Percentiles rank a stretch among this genome's conserved stretches.
Conservation (phyloP, 1,140 invertebrate genomes). For the Phocides pigmalion region DNA sequence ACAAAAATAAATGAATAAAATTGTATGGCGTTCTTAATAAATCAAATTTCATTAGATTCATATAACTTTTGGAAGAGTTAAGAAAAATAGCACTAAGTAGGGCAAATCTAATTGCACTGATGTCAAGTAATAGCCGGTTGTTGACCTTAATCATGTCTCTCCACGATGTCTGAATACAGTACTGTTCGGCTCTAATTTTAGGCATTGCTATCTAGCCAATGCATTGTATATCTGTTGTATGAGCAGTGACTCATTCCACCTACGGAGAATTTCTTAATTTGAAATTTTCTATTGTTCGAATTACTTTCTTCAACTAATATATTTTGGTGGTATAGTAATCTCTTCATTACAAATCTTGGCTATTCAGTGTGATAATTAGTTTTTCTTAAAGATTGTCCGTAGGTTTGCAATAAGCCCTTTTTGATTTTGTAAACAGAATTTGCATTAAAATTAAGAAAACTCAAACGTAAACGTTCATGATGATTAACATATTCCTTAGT, state of each 20-base stretch:
- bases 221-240: conserved; percentile 15
- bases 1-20: too few relatives aligned
- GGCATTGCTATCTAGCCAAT: conserved; percentile 29
- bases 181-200: conserved; percentile 37
- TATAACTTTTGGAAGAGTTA: not conserved
- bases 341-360: too few relatives aligned
- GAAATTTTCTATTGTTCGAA: not conserved
- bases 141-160: conserved; percentile 46
- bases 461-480: too few relatives aligned
- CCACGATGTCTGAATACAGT: conserved; percentile 22
- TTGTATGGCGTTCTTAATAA: too few relatives aligned
- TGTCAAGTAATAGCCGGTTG: conserved; percentile 44
- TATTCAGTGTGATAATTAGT: too few relatives aligned
- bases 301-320: not conserved
- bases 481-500: too few relatives aligned
- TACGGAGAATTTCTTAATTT: not conserved
- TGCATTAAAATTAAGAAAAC: too few relatives aligned
- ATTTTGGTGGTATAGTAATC: too few relatives aligned
- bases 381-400: too few relatives aligned
- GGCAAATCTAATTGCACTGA: conserved; percentile 39
- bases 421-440: too few relatives aligned
- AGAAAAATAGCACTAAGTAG: conserved; percentile 12
- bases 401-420: too few relatives aligned
- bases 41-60: not conserved
- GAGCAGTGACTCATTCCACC: conserved; percentile 10